These are phyloP conservation scores for Montipora capitata DNA, from an alignment of 92 coral and sea anemone species.

Conservation along the genomic window DNA sequence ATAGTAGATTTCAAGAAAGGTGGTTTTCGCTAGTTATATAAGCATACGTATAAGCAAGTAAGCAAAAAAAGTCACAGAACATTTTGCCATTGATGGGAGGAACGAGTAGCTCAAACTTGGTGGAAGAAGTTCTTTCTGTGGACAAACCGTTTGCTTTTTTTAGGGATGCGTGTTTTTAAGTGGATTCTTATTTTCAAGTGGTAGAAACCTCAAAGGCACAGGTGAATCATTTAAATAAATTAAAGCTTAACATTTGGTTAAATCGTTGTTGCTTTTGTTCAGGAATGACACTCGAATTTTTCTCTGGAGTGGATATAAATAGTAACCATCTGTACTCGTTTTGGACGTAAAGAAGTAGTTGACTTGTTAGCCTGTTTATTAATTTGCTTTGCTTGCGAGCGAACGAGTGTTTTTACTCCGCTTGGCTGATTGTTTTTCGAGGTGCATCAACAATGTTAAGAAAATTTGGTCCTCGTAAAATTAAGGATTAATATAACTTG, in stretches of 20 bases:
- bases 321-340: conserved; percentile 1
- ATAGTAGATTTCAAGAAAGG: too few species aligned
- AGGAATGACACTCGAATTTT: conserved; percentile 1
- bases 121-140: conserved; percentile 11
- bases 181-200: neutral
- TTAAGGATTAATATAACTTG: too few species aligned
- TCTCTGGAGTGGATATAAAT: conserved; percentile 4
- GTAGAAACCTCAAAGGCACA: neutral
- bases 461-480: too few species aligned
- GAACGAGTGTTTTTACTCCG: neutral
- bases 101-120: neutral
- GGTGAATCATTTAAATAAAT: conserved; percentile 1
- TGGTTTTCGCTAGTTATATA: too few species aligned
- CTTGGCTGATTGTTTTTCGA: neutral
- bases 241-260: neutral
- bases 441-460: too few species aligned
- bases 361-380: neutral
- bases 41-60: neutral
- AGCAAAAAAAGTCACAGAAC: neutral
- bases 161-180: neutral
- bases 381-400: neutral
- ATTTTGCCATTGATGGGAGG: neutral
- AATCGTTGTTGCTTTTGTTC: conserved; percentile 4
- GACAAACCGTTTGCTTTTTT: conserved; percentile 8
- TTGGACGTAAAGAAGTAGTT: conserved; percentile 15